These are phyloP conservation scores for Thereva nobilitata DNA, from an alignment of 2,888 invertebrate genomes.

Conservation along the genomic window DNA sequence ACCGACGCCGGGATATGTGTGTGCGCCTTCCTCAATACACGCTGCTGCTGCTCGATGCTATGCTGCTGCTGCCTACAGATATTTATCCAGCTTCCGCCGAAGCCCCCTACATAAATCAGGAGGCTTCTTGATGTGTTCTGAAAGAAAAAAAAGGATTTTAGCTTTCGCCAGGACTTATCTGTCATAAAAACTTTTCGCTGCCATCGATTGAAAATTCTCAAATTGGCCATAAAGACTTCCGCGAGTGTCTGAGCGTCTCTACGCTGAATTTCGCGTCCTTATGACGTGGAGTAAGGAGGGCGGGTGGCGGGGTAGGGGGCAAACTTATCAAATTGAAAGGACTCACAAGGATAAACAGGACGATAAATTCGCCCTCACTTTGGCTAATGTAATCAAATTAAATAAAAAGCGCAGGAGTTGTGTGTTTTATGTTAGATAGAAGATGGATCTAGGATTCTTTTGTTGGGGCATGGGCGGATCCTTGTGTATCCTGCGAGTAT, in stretches of 20 bases:
- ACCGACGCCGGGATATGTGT: constrained; percentile 4
- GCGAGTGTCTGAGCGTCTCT: neutral
- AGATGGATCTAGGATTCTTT: neutral
- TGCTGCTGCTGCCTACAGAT: neutral
- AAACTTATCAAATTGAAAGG: constrained; percentile 18
- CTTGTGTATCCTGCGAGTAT: too few relatives aligned
- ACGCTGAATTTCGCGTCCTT: too few relatives aligned
- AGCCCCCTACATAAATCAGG: constrained; percentile 30
- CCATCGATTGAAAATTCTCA: constrained; percentile 28
- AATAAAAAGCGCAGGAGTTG: constrained; percentile 32
- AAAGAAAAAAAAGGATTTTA: constrained; percentile 26
- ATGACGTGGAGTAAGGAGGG: neutral
- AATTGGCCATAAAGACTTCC: constrained; percentile 11
- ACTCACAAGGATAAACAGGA: constrained; percentile 30
- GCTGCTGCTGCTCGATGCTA: constrained; percentile 5
- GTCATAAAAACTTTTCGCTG: constrained; percentile 33
- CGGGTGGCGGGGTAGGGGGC: neutral
- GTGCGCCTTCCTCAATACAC: constrained; percentile 22
- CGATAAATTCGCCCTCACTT: constrained; percentile 34
- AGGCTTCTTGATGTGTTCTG: constrained; percentile 10
- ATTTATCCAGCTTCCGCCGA: constrained; percentile 3
- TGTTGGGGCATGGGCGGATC: too few relatives aligned
- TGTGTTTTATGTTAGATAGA: neutral
- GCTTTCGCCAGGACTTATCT: constrained; percentile 24
- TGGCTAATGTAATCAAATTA: constrained; percentile 37